Base-by-base conservation (phyloP, 2,888 invertebrate genomes). In the Xestia xanthographa region DNA sequence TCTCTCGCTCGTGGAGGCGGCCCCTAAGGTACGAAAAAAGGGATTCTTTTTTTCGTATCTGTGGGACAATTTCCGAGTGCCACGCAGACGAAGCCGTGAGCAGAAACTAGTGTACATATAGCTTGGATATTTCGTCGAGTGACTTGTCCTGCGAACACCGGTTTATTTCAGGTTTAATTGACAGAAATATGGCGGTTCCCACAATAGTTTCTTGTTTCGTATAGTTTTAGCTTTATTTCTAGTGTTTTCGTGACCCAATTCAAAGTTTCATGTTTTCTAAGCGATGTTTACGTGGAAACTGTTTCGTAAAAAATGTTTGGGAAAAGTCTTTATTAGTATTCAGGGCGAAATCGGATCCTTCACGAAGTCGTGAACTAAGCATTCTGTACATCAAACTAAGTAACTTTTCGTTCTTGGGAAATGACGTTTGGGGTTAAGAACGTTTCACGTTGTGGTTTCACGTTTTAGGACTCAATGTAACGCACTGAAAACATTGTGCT, bases 161-260 rank as follows among this genome's bases (percentile, higher is more conserved):
- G 67, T 68, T 66, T 82, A 82, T 62, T 77, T 82, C 45, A 56
- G 60, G 68, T 80, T 65, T 69, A 43, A 72, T 26, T 62, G 43
- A 66, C 48, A 82, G 77, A 66, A 66, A 80, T 82, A 72, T 68
- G 26, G 14, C 22, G 9, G 34, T 69, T 68, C 41, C 29, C 66
- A 77, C 68, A 66, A 72, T 66, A 77, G 58, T 50, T 22, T 66
- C 26, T 58, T 29, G 77, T 58, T 50, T 20, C 17, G 48, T 26
- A 26, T 34, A 48, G n/a, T 68, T 79, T 50, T 22, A 80, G 56
- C 4, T 68, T n/a, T 65, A 74, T n/a, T 50, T 65, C 29, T 56
- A 43, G 71, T 26, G 26, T 43, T 73, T 79, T 66, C 34, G 4
- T 65, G 43, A 50, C 63, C 80, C 58, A 58, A 17, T 79, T 63